phyloP scores from a whole-genome alignment of 1,140 invertebrate species.

The Diploscapter pachys region DNA sequence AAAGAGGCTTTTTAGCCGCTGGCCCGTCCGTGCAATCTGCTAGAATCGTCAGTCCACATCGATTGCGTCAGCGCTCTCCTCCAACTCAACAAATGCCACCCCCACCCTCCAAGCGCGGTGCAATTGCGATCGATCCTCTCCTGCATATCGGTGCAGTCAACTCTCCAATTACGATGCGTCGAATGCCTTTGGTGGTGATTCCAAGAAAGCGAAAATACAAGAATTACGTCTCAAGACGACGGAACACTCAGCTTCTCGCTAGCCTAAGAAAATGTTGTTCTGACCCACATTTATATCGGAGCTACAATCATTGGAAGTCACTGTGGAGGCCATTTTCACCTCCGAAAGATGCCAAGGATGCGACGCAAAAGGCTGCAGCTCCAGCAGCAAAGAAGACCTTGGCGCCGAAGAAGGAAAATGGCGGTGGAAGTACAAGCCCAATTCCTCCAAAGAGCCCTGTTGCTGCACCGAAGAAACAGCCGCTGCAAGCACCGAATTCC shows the following conservation, averaged over 20 bases:
- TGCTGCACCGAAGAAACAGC: background rate
- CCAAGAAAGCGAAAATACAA: conserved; percentile 41
- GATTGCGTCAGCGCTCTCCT: background rate
- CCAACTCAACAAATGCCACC: conserved; percentile 7
- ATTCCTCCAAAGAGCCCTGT: conserved; percentile 9
- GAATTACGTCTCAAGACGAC: conserved; percentile 38
- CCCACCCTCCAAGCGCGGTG: background rate
- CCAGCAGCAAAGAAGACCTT: background rate
- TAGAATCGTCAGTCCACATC: conserved; percentile 23
- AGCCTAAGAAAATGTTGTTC: conserved; percentile 36
- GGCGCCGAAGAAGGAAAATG: conserved; percentile 5
- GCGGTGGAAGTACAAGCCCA: background rate
- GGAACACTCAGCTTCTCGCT: conserved; percentile 40
- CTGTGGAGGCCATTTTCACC: conserved; percentile 38
- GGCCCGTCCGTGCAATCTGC: conserved; percentile 31
- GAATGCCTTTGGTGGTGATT: conserved; percentile 39
- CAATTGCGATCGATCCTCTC: conserved; percentile 17
- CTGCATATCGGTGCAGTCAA: conserved; percentile 15
- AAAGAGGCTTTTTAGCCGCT: conserved; percentile 32
- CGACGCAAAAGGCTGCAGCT: background rate
- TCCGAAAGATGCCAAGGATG: background rate
- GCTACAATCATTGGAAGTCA: conserved; percentile 38
- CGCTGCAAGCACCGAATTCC: background rate
- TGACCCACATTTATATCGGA: conserved; percentile 39
- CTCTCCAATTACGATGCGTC: conserved; percentile 20